phyloP scores from a whole-genome alignment of 2,113 vertebrate species.

The Aepyceros melampus region DNA sequence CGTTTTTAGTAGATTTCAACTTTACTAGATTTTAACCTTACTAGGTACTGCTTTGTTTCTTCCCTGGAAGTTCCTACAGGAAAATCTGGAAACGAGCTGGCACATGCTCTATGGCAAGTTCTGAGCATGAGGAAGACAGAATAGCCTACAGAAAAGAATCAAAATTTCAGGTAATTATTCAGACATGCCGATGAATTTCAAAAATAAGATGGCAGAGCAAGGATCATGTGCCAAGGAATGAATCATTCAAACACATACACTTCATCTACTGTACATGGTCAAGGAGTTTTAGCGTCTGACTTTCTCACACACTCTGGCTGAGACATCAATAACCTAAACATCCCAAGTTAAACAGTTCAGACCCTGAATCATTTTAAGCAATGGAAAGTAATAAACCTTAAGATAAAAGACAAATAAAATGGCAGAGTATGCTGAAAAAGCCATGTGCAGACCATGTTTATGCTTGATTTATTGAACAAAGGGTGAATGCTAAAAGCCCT shows the following conservation, averaged over 20 bases:
- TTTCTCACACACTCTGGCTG: slow-evolving; percentile 34
- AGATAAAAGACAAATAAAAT: slow-evolving; percentile 61
- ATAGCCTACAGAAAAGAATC: neutral
- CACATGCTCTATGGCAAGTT: slow-evolving; percentile 66
- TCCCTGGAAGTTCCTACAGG: slow-evolving; percentile 57
- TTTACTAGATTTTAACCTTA: neutral
- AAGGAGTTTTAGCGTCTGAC: neutral
- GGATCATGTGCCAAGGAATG: slow-evolving; percentile 2
- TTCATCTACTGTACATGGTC: neutral
- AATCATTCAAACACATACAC: slow-evolving; percentile 26
- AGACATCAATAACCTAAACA: slow-evolving; percentile 57
- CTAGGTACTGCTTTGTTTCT: slow-evolving; percentile 43
- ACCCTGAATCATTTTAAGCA: slow-evolving; percentile 42
- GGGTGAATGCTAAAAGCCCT: slow-evolving; percentile 69
- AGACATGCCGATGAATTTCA: slow-evolving; percentile 9
- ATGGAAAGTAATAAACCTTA: slow-evolving; percentile 58
- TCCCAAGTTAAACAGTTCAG: slow-evolving; percentile 60
- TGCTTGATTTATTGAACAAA: slow-evolving; percentile 63
- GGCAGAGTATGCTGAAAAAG: slow-evolving; percentile 48
- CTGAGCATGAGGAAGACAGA: slow-evolving; percentile 64
- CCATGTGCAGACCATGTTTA: slow-evolving; percentile 23
- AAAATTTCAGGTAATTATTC: slow-evolving; percentile 25
- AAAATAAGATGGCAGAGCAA: slow-evolving; percentile 30
- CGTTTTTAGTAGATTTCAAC: neutral
- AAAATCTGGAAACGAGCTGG: slow-evolving; percentile 65